Evolutionary conservation across 2,113 vertebrate genomes (phyloP).

Genomic region (Plestiodon gilberti): DNA sequence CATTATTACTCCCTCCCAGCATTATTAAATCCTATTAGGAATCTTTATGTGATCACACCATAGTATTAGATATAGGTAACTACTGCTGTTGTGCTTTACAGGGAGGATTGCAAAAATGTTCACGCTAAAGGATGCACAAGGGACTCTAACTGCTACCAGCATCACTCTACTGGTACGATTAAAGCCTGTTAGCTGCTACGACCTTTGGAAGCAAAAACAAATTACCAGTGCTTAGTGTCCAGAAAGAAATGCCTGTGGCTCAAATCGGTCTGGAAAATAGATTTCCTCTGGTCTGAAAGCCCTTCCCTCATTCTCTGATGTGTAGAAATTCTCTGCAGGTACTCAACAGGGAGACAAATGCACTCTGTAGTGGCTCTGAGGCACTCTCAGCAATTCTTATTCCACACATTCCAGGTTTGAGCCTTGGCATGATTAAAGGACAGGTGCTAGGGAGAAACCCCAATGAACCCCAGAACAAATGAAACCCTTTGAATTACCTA

Average conservation of each 20-base stretch:
- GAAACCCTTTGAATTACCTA: background rate
- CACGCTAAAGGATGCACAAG: background rate
- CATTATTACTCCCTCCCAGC: conserved; percentile 3
- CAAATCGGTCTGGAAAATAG: background rate
- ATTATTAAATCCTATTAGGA: conserved; percentile 13
- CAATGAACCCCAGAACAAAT: background rate
- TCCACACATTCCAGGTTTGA: background rate
- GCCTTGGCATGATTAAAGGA: background rate
- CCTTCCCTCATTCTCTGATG: background rate
- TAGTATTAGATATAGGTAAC: background rate
- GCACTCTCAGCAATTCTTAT: background rate
- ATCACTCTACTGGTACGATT: background rate
- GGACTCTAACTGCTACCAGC: background rate
- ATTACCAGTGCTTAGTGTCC: background rate
- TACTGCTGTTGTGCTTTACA: background rate
- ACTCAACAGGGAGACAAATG: background rate
- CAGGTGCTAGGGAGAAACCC: background rate
- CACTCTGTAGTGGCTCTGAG: background rate
- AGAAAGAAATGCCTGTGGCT: background rate
- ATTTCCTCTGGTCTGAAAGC: background rate
- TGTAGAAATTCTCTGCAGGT: background rate
- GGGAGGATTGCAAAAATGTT: background rate
- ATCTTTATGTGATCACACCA: background rate
- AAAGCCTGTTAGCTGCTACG: background rate
- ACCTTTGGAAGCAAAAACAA: conserved; percentile 12